Conservation (phyloP, 1,140 invertebrate genomes). For the Brachionus asplanchnoidis region DNA sequence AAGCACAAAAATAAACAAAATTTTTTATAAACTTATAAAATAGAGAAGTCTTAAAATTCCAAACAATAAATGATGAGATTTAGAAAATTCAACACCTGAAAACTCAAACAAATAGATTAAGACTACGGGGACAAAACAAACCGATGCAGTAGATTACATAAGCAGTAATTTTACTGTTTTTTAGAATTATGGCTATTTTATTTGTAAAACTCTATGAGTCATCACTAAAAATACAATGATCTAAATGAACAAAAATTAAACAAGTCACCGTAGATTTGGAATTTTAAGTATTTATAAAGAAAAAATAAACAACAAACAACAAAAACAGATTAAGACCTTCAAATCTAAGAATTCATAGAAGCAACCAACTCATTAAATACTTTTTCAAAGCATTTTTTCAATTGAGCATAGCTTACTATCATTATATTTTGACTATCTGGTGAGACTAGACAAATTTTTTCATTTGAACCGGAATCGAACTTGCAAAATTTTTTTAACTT, state of each 20-base stretch:
- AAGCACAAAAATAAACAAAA: not conserved
- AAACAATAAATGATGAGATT: not conserved
- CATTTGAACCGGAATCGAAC: slow-evolving; percentile 70
- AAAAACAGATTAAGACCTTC: not conserved
- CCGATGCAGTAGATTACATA: not conserved
- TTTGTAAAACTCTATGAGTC: not conserved
- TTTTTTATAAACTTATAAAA: not conserved
- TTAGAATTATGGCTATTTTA: not conserved
- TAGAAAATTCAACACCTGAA: not conserved
- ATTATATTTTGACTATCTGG: slow-evolving; percentile 90
- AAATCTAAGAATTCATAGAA: slow-evolving; percentile 38
- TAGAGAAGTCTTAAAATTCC: not conserved
- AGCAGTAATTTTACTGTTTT: not conserved
- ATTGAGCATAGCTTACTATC: slow-evolving; percentile 84
- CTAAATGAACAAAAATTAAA: not conserved
- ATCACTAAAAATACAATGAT: not conserved
- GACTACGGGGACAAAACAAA: not conserved
- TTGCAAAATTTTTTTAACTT: slow-evolving; percentile 44
- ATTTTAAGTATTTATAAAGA: not conserved
- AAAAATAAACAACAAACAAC: slow-evolving; percentile 14
- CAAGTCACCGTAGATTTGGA: not conserved
- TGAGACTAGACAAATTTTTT: slow-evolving; percentile 91
- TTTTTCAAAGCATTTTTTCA: slow-evolving; percentile 86
- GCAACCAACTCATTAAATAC: slow-evolving; percentile 76
- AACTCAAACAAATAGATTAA: not conserved